These are phyloP conservation scores for Oxyura jamaicensis DNA, from an alignment of 2,113 vertebrate species.

Conservation along the genomic window DNA sequence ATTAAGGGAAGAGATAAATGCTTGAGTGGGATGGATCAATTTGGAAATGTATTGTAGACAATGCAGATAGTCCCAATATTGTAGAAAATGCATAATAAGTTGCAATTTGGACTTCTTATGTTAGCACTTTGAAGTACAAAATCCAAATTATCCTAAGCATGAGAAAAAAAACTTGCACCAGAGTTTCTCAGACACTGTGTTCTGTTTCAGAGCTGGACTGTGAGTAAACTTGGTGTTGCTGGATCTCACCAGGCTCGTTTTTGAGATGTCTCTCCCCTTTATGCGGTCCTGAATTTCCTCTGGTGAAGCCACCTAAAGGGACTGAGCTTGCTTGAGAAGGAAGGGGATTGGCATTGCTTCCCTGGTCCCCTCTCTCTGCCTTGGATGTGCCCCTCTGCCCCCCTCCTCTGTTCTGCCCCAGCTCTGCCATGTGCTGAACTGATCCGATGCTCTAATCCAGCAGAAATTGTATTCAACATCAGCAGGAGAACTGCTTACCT, in stretches of 20 bases:
- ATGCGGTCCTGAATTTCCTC: not conserved
- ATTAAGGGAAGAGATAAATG: not conserved
- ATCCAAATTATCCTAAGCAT: not conserved
- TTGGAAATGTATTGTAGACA: not conserved
- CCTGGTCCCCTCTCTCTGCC: not conserved
- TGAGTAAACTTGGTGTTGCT: not conserved
- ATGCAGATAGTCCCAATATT: not conserved
- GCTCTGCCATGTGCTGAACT: not conserved
- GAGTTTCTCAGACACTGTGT: not conserved
- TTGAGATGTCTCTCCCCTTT: not conserved
- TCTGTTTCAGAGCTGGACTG: not conserved
- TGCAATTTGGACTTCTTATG: not conserved
- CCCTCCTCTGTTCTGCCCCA: not conserved
- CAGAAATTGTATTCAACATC: not conserved
- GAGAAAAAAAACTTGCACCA: not conserved
- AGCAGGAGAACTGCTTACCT: not conserved
- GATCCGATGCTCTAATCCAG: not conserved
- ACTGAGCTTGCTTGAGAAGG: not conserved
- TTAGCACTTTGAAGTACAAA: not conserved
- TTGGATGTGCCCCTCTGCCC: not conserved
- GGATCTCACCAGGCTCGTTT: not conserved
- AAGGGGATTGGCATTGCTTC: not conserved
- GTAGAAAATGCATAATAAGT: not conserved
- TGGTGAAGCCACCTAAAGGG: rapidly evolving
- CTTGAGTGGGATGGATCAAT: not conserved